Conservation (phyloP, 1,140 invertebrate species). For the Brachionus asplanchnoidis region DNA sequence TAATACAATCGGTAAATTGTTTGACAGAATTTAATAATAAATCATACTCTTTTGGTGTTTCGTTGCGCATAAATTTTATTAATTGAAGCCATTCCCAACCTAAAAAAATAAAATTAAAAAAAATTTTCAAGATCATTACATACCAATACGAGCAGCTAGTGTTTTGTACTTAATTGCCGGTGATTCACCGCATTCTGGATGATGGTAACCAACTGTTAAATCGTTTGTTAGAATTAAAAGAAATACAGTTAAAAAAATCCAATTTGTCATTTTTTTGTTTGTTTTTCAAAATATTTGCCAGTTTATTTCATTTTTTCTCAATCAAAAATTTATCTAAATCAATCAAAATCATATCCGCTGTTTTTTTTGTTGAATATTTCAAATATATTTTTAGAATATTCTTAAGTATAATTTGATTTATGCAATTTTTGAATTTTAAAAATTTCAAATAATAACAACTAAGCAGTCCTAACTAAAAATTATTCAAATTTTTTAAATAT, state of each 20-base stretch:
- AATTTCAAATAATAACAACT: neutral
- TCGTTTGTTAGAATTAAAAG: neutral
- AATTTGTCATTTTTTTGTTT: neutral
- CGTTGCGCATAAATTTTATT: constrained; percentile 6
- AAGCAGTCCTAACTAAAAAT: neutral
- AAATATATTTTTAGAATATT: neutral
- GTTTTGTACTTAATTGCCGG: constrained; percentile 6
- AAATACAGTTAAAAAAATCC: neutral
- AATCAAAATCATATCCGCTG: neutral
- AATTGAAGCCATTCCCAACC: constrained; percentile 22
- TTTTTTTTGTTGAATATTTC: neutral
- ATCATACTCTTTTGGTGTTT: constrained; percentile 26
- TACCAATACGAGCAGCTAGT: constrained; percentile 2
- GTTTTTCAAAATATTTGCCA: neutral
- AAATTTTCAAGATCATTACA: neutral
- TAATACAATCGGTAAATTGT: constrained; percentile 2
- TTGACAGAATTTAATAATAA: neutral
- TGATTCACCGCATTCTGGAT: constrained; percentile 34
- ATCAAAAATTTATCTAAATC: neutral
- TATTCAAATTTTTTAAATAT: too few species aligned
- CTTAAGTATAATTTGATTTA: too few species aligned
- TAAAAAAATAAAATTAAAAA: neutral
- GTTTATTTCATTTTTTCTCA: neutral
- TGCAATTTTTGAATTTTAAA: too few species aligned
- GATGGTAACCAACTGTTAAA: neutral